Conservation (phyloP, 1,140 invertebrate species). For the Lasaia peninsularis region DNA sequence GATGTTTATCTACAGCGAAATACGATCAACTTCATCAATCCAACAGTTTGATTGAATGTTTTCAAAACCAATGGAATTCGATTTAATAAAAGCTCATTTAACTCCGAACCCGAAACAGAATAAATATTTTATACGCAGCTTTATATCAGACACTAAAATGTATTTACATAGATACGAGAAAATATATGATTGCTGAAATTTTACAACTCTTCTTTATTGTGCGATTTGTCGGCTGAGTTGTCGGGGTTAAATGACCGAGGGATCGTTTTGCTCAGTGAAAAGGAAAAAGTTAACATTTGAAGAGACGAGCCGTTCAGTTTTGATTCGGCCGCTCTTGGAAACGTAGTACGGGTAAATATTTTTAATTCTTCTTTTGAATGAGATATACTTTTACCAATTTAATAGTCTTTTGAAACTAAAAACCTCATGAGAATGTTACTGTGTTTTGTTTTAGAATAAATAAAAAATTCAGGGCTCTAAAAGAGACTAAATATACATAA, state of each 20-base stretch:
- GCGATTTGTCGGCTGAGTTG: conserved; percentile 12
- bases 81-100: no score
- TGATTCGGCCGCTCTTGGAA: not conserved
- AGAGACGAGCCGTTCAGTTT: conserved; percentile 12
- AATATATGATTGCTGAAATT: conserved; percentile 6
- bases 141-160: not conserved
- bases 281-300: conserved; percentile 21
- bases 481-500: no score
- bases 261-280: conserved; percentile 23
- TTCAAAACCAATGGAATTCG: no score
- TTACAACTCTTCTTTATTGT: conserved; percentile 14
- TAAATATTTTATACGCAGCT: conserved; percentile 4
- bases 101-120: not conserved
- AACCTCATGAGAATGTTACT: no score
- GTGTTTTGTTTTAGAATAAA: no score
- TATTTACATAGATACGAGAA: conserved; percentile 5
- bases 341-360: not conserved
- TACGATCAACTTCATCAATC: no score
- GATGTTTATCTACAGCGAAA: no score
- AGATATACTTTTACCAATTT: no score
- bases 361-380: no score
- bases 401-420: no score
- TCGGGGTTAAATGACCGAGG: conserved; percentile 24
- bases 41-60: no score
- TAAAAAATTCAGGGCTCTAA: no score